phyloP scores from a whole-genome alignment of 2,888 invertebrate genomes.

The Dermolepida albohirtum region DNA sequence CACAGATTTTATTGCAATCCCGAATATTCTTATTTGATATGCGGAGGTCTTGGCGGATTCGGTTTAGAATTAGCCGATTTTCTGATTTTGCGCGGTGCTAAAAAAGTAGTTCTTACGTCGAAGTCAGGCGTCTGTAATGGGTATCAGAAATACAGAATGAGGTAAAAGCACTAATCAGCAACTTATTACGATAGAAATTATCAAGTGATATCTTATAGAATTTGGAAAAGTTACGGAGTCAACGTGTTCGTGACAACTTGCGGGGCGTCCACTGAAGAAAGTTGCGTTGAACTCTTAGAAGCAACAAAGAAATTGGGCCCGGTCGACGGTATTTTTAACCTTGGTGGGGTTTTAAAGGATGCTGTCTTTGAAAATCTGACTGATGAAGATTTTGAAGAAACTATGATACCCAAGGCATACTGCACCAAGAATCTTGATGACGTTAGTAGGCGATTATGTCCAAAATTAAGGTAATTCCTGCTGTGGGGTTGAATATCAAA shows the following conservation, averaged over 20 bases:
- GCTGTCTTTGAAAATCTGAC: conserved; percentile 83
- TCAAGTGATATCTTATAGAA: conserved; percentile 6
- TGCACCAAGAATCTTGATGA: conserved; percentile 84
- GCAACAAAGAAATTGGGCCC: conserved; percentile 74
- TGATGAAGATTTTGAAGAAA: conserved; percentile 74
- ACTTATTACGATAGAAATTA: not conserved
- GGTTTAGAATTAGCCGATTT: conserved; percentile 90
- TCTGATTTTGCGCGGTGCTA: conserved; percentile 85
- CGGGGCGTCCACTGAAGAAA: conserved; percentile 77
- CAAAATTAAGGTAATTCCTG: conserved; percentile 59
- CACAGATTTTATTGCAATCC: conserved; percentile 43
- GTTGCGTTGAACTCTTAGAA: conserved; percentile 77
- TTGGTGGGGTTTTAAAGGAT: conserved; percentile 85
- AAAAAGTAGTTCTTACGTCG: conserved; percentile 82
- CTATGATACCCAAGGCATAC: conserved; percentile 82
- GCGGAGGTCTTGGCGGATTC: conserved; percentile 91
- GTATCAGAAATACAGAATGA: conserved; percentile 81
- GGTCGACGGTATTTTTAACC: conserved; percentile 88
- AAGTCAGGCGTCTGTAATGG: conserved; percentile 83
- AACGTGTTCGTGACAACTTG: conserved; percentile 76
- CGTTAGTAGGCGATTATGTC: conserved; percentile 71
- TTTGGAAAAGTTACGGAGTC: conserved; percentile 79
- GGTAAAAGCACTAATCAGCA: conserved; percentile 62
- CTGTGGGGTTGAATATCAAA: too few relatives aligned
- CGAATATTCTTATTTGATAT: conserved; percentile 68